Base-by-base conservation (phyloP, 2,113 vertebrate species). In the Datnioides undecimradiatus region DNA sequence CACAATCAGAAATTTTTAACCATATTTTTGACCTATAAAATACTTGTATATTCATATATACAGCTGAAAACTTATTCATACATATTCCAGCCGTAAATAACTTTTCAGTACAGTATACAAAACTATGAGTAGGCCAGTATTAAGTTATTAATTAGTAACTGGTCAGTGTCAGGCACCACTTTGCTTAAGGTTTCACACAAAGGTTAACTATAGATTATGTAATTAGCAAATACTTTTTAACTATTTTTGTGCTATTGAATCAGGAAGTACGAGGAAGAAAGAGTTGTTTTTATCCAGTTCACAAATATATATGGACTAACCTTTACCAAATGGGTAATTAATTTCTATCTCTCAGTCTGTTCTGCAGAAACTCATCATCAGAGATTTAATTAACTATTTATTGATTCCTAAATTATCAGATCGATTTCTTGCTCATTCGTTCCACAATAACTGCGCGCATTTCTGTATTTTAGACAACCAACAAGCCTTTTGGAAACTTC, bases 11-110 rank as follows among this genome's bases (percentile, higher is more conserved):
- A n/a, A n/a, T n/a, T n/a, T n/a, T n/a, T n/a, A n/a, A n/a, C n/a
- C n/a, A n/a, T n/a, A n/a, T 52, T 33, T 25, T 12, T 2, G 3
- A 55, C 25, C 34, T 69, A 8, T 65, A 49, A 68, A 78, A 73
- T 55, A 6, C 46, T 63, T 7, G 14, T 29, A 70, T 41, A 21
- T 51, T 45, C 29, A 58, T 41, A 5, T 10, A 34, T 25, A 62
- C 21, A 34, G 57, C 10, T 41, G 27, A 59, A n/a, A 51, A 59
- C 33, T 70, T 63, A 48, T 33, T 41, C 14, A 31, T 40, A 2
- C 3, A 14, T 14, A 41, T 8, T 52, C 25, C 16, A 59, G 5
- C 5, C n/a, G 1, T 45, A 66, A 52, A 34, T 9, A 67, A 23
- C 21, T 8, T 23, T 12, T 11, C 19, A 57, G 21, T 33, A 59